phyloP scores from a whole-genome alignment of 2,888 invertebrate genomes.

The Notodonta dromedarius region DNA sequence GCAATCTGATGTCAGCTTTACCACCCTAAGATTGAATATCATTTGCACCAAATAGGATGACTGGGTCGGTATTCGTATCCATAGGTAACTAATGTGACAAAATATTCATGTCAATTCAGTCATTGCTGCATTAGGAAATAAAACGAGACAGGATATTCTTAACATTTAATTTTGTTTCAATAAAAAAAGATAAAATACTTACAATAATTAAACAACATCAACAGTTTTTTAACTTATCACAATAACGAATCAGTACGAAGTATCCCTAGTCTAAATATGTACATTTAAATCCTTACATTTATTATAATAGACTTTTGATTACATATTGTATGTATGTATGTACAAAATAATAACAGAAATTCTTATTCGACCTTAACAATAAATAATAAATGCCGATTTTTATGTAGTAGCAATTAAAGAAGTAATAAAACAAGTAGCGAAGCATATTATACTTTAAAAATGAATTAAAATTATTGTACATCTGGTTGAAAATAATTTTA shows the following conservation, averaged over 20 bases:
- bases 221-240: slow-evolving; percentile 55
- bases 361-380: slow-evolving; percentile 19
- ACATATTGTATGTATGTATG: slow-evolving; percentile 9
- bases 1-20: too few relatives aligned
- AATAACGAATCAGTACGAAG: slow-evolving; percentile 41
- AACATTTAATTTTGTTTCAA: slow-evolving; percentile 25
- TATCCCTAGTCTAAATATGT: slow-evolving; percentile 24
- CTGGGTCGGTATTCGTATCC: too few relatives aligned
- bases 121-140: too few relatives aligned
- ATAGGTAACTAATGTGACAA: too few relatives aligned
- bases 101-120: too few relatives aligned
- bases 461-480: slow-evolving; percentile 32
- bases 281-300: slow-evolving; percentile 1
- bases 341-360: slow-evolving; percentile 21
- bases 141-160: background rate
- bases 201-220: slow-evolving; percentile 40
- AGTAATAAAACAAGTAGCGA: slow-evolving; percentile 7
- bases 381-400: slow-evolving; percentile 39
- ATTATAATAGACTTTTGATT: background rate
- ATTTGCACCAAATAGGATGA: too few relatives aligned
- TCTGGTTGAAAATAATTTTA: slow-evolving; percentile 22
- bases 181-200: slow-evolving; percentile 27
- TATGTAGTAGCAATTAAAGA: slow-evolving; percentile 17
- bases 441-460: background rate
- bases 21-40: too few relatives aligned